Evolutionary conservation across 2,888 invertebrate genomes (phyloP), one percentile per base, ranked within the genome.

Genomic region (Hirtodrosophila trivittata): DNA sequence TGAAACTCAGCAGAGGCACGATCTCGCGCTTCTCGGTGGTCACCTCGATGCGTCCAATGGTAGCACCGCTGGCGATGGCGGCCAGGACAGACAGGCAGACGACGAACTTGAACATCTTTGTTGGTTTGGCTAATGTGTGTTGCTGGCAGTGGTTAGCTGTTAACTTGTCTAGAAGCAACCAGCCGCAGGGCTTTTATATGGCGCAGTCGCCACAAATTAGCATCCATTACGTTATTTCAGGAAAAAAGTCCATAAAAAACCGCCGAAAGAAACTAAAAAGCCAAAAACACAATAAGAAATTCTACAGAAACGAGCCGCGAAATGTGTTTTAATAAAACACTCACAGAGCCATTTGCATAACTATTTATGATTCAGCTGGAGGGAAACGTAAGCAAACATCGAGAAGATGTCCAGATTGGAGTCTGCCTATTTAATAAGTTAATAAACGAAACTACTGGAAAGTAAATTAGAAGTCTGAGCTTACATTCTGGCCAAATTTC

Each of bases 141-240:
- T 65, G 58, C 56, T 43, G 45, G 49, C 63, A 56, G 55, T 46
- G 47, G 38, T 49, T 46, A 51, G 12, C 39, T 62, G 57, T 56
- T 38, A 43, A 71, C 76, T 76, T 86, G 66, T 50, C 60, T 55
- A 68, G 63, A 63, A 62, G 66, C 41, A 30, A 51, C 60, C 10
- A 1, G 32, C 13, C 25, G n/a, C 41, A 38, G 14, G 54, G 71
- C 78, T 84, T 89, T 89, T 89, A 85, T 89, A 88, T 85, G 77
- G 54, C 59, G 52, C 64, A 66, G 63, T 50, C 25, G 52, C 50
- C 58, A 60, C 54, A 69, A 81, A 82, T 85, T 87, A 87, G 75
- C 87, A 85, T 84, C 75, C 63, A 69, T 86, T 80, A 77, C 70
- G 78, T 67, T 78, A 77, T 60, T 52, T 68, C 39, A 18, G 30